phyloP scores from a whole-genome alignment of 92 coral and sea anemone species.

The Actinernus sp. region DNA sequence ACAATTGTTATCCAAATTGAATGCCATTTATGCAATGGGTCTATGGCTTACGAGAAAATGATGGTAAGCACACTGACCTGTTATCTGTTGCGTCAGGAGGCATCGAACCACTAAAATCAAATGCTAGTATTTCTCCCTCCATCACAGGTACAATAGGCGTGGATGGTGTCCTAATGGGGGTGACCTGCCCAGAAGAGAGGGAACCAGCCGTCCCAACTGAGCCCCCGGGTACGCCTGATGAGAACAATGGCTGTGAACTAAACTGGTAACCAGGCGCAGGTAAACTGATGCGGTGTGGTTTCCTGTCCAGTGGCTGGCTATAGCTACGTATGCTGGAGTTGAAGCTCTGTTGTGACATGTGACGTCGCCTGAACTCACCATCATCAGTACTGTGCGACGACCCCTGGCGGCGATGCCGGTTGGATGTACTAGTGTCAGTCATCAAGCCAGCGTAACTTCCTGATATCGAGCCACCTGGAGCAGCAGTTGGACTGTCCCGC shows the following conservation, averaged over 20 bases:
- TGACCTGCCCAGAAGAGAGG: constrained; percentile 91
- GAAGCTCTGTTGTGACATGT: constrained; percentile 23
- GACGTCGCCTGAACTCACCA: constrained; percentile 17
- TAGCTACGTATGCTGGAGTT: constrained; percentile 22
- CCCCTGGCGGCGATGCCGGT: constrained; percentile 73
- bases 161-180: constrained; percentile 86
- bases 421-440: constrained; percentile 4
- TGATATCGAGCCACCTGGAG: constrained; percentile 1
- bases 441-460: constrained; percentile 5
- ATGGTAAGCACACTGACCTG: constrained; percentile 54
- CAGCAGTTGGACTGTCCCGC: constrained; percentile 10
- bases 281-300: constrained; percentile 69
- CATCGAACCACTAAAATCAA: constrained; percentile 71
- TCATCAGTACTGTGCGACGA: constrained; percentile 82
- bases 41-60: no score
- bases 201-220: constrained; percentile 82
- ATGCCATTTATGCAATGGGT: no score
- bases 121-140: constrained; percentile 70
- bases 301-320: constrained; percentile 18
- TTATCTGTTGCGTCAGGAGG: constrained; percentile 47
- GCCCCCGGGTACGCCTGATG: constrained; percentile 70
- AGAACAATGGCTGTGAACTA: constrained; percentile 70
- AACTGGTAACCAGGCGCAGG: constrained; percentile 47
- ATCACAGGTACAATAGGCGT: constrained; percentile 86
- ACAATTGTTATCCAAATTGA: no score